phyloP scores from a whole-genome alignment of 1,140 invertebrate species.

The Eupristina koningsbergeri region DNA sequence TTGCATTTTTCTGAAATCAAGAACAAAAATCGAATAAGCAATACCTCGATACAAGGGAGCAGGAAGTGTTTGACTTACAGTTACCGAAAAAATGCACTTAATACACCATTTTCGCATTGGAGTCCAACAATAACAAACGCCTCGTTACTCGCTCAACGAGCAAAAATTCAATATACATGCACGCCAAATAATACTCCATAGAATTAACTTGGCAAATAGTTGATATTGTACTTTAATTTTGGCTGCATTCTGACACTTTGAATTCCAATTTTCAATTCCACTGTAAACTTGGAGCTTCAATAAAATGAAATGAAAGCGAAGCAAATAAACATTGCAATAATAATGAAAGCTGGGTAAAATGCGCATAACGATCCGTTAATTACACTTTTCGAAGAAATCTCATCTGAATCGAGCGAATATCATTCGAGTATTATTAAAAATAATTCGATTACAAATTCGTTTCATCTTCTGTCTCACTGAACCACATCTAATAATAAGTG shows the following conservation, averaged over 20 bases:
- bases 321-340: too few species aligned
- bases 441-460: neutral
- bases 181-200: too few species aligned
- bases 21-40: slow-evolving; percentile 17
- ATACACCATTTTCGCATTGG: neutral
- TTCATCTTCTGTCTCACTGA: slow-evolving; percentile 30
- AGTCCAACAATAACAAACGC: neutral
- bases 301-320: too few species aligned
- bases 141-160: neutral
- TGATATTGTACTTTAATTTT: too few species aligned
- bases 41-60: neutral
- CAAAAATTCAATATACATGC: too few species aligned
- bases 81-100: neutral
- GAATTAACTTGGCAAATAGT: too few species aligned
- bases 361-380: neutral
- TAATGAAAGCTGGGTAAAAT: too few species aligned
- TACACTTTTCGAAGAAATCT: neutral
- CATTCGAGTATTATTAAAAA: neutral
- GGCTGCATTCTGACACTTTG: too few species aligned
- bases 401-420: neutral
- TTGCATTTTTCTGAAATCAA: neutral
- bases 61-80: neutral
- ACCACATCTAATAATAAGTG: slow-evolving; percentile 27
- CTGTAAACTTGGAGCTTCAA: too few species aligned
- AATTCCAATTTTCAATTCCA: too few species aligned